Evolutionary conservation across 2,797 vertebrate species (phyloP).

Genomic region (Danio kyathit): DNA sequence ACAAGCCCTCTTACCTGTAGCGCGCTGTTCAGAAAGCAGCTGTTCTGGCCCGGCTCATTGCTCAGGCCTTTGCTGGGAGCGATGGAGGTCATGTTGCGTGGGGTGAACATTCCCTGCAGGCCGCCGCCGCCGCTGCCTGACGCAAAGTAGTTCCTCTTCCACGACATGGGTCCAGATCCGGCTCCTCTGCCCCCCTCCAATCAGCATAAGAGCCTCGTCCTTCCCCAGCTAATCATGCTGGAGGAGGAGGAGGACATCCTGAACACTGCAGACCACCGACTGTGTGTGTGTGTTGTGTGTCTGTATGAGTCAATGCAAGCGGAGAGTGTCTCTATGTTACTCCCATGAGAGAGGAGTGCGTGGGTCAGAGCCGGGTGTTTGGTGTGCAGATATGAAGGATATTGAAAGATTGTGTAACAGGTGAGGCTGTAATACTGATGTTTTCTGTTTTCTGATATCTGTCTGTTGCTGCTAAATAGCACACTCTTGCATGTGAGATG

Average conservation of each 20-base stretch:
- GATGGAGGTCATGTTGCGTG: slow-evolving; percentile 92
- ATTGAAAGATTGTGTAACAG: not conserved
- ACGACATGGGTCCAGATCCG: slow-evolving; percentile 81
- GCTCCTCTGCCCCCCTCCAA: slow-evolving; percentile 40
- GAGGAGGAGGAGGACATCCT: slow-evolving; percentile 60
- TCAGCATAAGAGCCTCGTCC: slow-evolving; percentile 62
- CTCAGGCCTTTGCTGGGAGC: slow-evolving; percentile 98
- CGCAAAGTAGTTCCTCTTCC: slow-evolving; percentile 96
- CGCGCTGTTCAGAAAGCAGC: slow-evolving; percentile 98
- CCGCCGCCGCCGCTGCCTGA: slow-evolving; percentile 89
- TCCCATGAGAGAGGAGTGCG: slow-evolving; percentile 57
- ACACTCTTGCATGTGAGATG: slow-evolving; percentile 28
- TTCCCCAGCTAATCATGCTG: slow-evolving; percentile 52
- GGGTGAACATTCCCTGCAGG: slow-evolving; percentile 87
- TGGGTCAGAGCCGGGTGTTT: slow-evolving; percentile 2
- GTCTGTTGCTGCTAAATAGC: not conserved
- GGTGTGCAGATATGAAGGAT: not conserved
- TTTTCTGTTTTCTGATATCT: slow-evolving; percentile 28
- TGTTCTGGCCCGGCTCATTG: slow-evolving; percentile 98
- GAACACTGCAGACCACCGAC: not conserved
- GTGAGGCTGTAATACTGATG: not conserved
- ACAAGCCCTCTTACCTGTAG: slow-evolving; percentile 85
- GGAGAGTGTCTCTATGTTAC: slow-evolving; percentile 57
- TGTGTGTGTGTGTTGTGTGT: slow-evolving; percentile 26
- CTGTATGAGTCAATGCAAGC: not conserved